Base-by-base conservation (phyloP, 2,888 invertebrate genomes). In the Polymixis lichenea region DNA sequence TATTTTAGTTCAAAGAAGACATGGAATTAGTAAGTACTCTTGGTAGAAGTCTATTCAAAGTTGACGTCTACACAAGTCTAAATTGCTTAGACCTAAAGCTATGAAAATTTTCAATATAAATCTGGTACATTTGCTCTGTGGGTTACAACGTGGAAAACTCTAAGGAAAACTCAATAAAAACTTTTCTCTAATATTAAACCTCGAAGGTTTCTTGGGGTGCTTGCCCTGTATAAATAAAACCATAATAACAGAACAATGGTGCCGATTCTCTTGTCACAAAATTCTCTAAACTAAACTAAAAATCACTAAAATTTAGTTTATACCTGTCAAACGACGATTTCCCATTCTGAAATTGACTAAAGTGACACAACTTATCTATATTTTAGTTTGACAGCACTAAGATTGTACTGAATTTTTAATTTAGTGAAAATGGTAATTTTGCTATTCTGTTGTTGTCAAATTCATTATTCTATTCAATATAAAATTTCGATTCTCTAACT, bases 81-180 rank as follows among this genome's bases (percentile, higher is more conserved):
- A 66, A 66, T 66, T 49, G 22, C 68, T 69, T 68, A 32, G 28
- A 60, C 49, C 65, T 25, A n/a, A 65, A 64, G 53, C 22, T 15
- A 77, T 68, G 66, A 28, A 43, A 49, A 22, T 67, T 53, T 78
- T 73, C 8, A 58, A 73, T 58, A 53, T 19, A 67, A 51, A 62
- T 49, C 55, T 28, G 38, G 56, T 25, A 68, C 25, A 49, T 76
- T 64, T 43, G 7, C 19, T 46, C n/a, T 53, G 66, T 69, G 68
- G 3, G 13, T 55, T 60, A 19, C 19, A 80, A 62, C 15, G 11
- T 51, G 13, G 7, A 56, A 62, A 51, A 46, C 75, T 58, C 62
- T 13, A 3, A 17, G 19, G 32, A 64, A 28, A 13, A 15, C 8
- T 38, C 4, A 28, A 13, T 46, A 55, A 56, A 58, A 62, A 56